Evolutionary conservation across 2,888 invertebrate species (phyloP).

Genomic region (Erannis defoliaria): DNA sequence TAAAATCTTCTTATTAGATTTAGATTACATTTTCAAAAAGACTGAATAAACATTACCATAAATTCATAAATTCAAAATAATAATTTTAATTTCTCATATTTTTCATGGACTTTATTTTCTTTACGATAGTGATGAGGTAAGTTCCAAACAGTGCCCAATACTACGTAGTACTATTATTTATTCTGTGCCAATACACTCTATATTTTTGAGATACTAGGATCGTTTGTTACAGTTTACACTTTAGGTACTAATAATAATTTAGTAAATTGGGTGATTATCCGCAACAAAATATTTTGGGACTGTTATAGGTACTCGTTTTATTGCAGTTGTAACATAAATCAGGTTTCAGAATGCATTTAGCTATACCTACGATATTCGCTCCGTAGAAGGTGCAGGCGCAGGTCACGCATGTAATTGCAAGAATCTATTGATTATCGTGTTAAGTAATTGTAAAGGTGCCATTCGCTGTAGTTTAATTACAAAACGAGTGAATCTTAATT

Average conservation of each 20-base stretch:
- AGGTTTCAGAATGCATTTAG: constrained; percentile 43
- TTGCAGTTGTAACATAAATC: constrained; percentile 31
- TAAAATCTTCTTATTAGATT: too few relatives aligned
- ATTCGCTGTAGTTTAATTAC: constrained; percentile 22
- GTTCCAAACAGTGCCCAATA: not conserved
- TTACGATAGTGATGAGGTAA: constrained; percentile 3
- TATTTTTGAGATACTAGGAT: too few relatives aligned
- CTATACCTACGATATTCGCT: constrained; percentile 40
- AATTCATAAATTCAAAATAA: not conserved
- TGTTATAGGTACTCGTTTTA: constrained; percentile 7
- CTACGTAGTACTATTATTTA: too few relatives aligned
- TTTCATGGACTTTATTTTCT: not conserved
- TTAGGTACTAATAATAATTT: too few relatives aligned
- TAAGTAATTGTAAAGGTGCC: constrained; percentile 56
- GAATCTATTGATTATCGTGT: constrained; percentile 72
- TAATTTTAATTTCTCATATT: too few relatives aligned
- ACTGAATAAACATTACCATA: constrained; percentile 15
- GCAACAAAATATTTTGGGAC: constrained; percentile 7
- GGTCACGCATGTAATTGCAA: constrained; percentile 68
- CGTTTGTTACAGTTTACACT: too few relatives aligned
- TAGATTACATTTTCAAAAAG: too few relatives aligned
- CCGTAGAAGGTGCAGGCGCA: constrained; percentile 61
- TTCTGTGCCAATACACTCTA: too few relatives aligned
- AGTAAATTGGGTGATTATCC: not conserved
- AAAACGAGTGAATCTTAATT: constrained; percentile 20